Evolutionary conservation across 2,113 vertebrate species (phyloP), one percentile per base, ranked within the genome.

Genomic region (Chlamydotis undulata): DNA sequence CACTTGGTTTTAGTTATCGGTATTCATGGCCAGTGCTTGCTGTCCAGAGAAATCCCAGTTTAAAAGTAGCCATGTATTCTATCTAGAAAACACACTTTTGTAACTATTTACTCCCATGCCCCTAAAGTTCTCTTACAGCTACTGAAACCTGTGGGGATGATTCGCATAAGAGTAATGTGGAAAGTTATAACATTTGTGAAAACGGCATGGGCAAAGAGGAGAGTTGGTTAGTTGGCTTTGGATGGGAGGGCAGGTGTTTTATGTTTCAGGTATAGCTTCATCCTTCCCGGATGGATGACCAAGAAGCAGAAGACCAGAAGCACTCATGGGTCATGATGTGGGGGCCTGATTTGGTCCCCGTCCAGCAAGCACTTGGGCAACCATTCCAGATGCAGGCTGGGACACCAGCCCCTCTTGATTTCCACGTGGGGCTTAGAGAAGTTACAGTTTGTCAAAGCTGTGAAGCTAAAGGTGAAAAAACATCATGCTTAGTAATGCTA

Each of bases 241-340:
- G 24, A 50, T 61, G 33, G 21, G 23, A 69, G 28, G 23, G 25
- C 76, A 18, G 5, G 9, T 59, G 22, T 59, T 90, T 75, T 19
- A 17, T 7, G 6, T 39, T 65, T 28, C 6, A 43, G n/a, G 26
- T 49, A 13, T 19, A 60, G 18, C 39, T 65, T 74, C 37, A 31
- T 83, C 50, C 31, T 74, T 43, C 33, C n/a, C 15, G 39, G 50
- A 26, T 0, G 12, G 63, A 31, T 25, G 55, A 49, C 31, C 12
- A n/a, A 83, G 68, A 39, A 53, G 49, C 19, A 63, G 53, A 45
- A 12, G 67, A 80, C 11, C 50, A 74, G 64, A 16, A 78, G 15
- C 50, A 19, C 5, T 29, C 16, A 37, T 0, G 0, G 50, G 31
- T 23, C 0, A 0, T 19, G 24, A 89, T 35, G 19, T 4, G 28